Evolutionary conservation across 2,888 invertebrate species (phyloP), one percentile per base, ranked within the genome.

Genomic region (Synergus itoensis): DNA sequence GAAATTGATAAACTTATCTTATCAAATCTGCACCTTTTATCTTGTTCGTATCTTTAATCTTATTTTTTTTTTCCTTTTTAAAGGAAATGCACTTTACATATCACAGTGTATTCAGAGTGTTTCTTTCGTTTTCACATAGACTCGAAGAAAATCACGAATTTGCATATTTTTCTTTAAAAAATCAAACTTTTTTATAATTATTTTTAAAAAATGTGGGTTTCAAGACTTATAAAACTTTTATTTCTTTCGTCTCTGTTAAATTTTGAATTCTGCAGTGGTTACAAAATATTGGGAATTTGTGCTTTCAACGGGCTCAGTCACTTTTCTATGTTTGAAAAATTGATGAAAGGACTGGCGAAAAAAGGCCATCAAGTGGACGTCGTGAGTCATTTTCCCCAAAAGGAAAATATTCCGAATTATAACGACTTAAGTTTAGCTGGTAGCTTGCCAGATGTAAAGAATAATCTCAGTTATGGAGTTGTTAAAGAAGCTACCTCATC

Each of bases 291-390:
- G 36, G 92, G 91, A 0, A 87, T 92, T 0, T 93, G 92, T 80
- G 89, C 91, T 0, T 92, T 93, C 79, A 91, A 92, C 12, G 92
- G 91, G 1, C 92, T 89, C 79, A 93, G 93, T 73, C 93, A 93
- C 77, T 92, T 90, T 48, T 91, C 92, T 85, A 93, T 93, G 91
- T 90, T 90, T 79, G 90, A 88, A 48, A 86, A 92, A 0, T 79
- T 93, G 62, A 89, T 92, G n/a, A 90, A 89, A 76, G 92, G 91
- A 64, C 89, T 94, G 4, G 87, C 93, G 3, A 83, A 87, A 16
- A 84, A 90, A 16, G 92, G 93, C 0, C 93, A 94, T 82, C 91
- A 92, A 80, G 91, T 93, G 9, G 89, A 89, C 48, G 86, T 89
- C 1, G 81, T 89, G 8, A 88, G 91, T 78, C 89, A 90, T 73